Percentiles rank a stretch among this genome's conserved stretches.
Evolutionary conservation across 1,140 invertebrate species (phyloP).

Genomic region (Nomia melanderi): DNA sequence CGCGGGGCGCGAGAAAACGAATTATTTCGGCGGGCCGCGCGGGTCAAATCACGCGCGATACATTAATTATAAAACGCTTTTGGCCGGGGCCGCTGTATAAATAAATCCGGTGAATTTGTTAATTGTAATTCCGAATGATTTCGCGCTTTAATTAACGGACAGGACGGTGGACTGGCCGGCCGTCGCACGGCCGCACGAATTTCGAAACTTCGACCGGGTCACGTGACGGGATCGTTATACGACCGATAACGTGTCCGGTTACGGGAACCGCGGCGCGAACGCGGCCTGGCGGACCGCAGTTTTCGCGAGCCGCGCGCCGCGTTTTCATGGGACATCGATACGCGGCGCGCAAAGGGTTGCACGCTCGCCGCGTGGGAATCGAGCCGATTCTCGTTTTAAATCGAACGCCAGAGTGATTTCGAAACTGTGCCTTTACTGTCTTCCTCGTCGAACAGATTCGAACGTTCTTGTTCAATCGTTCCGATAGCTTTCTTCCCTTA

Average conservation of each 20-base stretch:
- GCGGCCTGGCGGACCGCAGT: background rate
- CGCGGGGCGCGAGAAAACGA: conserved; percentile 12
- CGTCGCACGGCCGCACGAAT: no score
- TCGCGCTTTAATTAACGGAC: background rate
- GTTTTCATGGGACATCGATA: no score
- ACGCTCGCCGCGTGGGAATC: no score
- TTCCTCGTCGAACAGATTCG: no score
- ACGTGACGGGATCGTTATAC: conserved; percentile 6
- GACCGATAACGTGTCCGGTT: background rate
- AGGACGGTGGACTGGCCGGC: no score
- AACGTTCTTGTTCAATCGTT: no score
- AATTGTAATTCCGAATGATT: background rate
- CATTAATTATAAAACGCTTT: conserved; percentile 15
- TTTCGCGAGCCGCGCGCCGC: no score
- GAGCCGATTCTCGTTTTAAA: no score
- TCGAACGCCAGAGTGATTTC: no score
- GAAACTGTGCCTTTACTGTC: no score
- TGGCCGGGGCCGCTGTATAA: background rate
- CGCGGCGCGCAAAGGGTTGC: no score
- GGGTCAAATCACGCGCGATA: background rate
- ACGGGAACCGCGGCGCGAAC: background rate
- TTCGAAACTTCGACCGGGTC: background rate
- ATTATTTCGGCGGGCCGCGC: conserved; percentile 7
- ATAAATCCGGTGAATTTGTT: conserved; percentile 12
- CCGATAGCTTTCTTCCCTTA: no score